phyloP scores from a whole-genome alignment of 1,140 invertebrate species.

The Chlorops oryzae region DNA sequence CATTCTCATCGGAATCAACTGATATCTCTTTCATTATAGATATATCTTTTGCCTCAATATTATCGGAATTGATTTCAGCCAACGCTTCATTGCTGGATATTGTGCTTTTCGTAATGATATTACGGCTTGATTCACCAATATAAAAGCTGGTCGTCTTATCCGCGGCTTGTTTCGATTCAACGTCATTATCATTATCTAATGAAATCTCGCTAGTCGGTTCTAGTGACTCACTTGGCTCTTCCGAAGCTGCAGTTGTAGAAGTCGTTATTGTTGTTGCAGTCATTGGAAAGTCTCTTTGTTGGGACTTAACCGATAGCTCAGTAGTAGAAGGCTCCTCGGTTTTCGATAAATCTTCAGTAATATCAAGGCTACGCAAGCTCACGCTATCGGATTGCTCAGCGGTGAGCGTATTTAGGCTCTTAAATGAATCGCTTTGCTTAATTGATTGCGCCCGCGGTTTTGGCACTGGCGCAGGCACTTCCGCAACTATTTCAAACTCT shows the following conservation, averaged over 20 bases:
- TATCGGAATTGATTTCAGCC: constrained; percentile 23
- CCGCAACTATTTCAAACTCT: neutral
- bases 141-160: constrained; percentile 40
- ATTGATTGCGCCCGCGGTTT: constrained; percentile 41
- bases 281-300: constrained; percentile 30
- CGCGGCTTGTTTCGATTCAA: constrained; percentile 27
- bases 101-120: constrained; percentile 41
- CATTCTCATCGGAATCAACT: constrained; percentile 39
- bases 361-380: constrained; percentile 40
- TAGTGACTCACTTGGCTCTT: constrained; percentile 41
- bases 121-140: constrained; percentile 44
- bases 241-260: constrained; percentile 30
- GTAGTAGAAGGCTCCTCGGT: constrained; percentile 42
- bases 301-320: constrained; percentile 35
- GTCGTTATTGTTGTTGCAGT: constrained; percentile 27
- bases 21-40: constrained; percentile 39
- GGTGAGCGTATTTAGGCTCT: constrained; percentile 31
- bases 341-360: constrained; percentile 40
- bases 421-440: constrained; percentile 36
- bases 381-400: constrained; percentile 40
- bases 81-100: constrained; percentile 26
- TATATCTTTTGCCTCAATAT: constrained; percentile 35
- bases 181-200: constrained; percentile 36
- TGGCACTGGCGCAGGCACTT: constrained; percentile 26
- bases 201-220: constrained; percentile 41